Conservation (phyloP, 2,113 vertebrate genomes). For the Callocephalon fimbriatum region DNA sequence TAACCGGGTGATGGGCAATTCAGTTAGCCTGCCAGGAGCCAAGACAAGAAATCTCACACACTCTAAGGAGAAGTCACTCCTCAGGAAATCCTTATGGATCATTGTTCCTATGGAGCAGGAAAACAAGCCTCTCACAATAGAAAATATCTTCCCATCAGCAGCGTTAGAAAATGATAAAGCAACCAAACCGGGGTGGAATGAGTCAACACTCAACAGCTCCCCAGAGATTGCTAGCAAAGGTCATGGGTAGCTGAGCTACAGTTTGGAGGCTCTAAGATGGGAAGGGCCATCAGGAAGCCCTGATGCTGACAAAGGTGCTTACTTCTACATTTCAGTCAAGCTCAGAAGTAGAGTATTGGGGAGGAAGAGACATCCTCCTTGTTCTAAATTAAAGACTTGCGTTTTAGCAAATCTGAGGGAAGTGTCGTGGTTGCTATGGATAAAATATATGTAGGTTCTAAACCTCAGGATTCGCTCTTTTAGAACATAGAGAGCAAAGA, state of each 20-base stretch:
- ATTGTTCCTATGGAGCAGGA: constrained; percentile 42
- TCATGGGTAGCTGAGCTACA: background rate
- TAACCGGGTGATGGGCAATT: background rate
- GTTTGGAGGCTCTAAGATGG: background rate
- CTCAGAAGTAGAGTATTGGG: background rate
- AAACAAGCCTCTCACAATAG: constrained; percentile 38
- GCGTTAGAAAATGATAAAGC: constrained; percentile 33
- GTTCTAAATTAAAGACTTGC: constrained; percentile 25
- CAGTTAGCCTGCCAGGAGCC: background rate
- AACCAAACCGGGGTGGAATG: constrained; percentile 11
- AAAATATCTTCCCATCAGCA: constrained; percentile 51
- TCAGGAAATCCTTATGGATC: constrained; percentile 60
- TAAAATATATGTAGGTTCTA: background rate
- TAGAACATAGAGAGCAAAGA: background rate
- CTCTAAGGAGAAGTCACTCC: background rate
- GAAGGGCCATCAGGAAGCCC: constrained; percentile 11
- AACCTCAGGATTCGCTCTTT: background rate
- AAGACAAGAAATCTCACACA: constrained; percentile 2
- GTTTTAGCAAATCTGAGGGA: constrained; percentile 25
- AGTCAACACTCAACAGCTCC: constrained; percentile 36
- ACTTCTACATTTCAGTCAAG: background rate
- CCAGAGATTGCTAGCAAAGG: constrained; percentile 20
- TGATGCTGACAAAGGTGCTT: background rate
- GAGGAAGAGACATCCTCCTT: background rate
- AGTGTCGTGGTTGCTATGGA: constrained; percentile 53